A percentile compares a stretch with the other conserved stretches of the same genome.
Evolutionary conservation across 2,888 invertebrate genomes (phyloP).

Genomic region (Hydrotaea diabolus): DNA sequence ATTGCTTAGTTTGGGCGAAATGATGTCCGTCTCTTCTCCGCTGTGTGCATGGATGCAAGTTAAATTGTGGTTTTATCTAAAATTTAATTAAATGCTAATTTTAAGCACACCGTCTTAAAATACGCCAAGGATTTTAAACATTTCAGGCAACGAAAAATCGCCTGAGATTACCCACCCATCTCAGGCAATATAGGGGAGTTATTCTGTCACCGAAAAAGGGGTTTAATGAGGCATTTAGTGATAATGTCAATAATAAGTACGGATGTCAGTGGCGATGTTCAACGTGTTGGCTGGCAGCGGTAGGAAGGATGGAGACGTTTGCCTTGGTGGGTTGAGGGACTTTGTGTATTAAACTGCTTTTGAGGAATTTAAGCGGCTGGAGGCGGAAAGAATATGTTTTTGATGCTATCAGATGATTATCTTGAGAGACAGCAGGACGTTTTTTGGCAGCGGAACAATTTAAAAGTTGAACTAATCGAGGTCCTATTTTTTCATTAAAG

Average conservation of each 20-base stretch:
- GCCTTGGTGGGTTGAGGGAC: no score
- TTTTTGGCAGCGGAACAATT: no score
- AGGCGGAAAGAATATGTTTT: no score
- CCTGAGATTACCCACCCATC: slow-evolving; percentile 46
- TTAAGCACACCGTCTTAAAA: slow-evolving; percentile 65
- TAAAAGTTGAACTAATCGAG: no score
- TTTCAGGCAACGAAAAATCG: slow-evolving; percentile 66
- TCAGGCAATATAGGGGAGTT: not conserved
- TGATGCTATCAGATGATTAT: no score
- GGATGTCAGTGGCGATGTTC: slow-evolving; percentile 2
- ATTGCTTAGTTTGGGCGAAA: slow-evolving; percentile 52
- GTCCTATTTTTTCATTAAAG: no score
- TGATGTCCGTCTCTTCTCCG: not conserved
- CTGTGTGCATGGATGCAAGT: slow-evolving; percentile 53
- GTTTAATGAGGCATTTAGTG: slow-evolving; percentile 37
- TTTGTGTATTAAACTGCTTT: no score
- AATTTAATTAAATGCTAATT: slow-evolving; percentile 68
- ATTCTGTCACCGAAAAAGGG: slow-evolving; percentile 38
- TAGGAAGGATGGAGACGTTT: no score
- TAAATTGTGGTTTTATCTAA: slow-evolving; percentile 68
- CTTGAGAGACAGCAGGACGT: no score
- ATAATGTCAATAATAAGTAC: slow-evolving; percentile 34
- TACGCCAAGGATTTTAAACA: slow-evolving; percentile 58
- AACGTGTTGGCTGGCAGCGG: not conserved
- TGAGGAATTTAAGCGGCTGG: no score